Evolutionary conservation across 2,888 invertebrate genomes (phyloP).

Genomic region (Stictocephala bisonia): DNA sequence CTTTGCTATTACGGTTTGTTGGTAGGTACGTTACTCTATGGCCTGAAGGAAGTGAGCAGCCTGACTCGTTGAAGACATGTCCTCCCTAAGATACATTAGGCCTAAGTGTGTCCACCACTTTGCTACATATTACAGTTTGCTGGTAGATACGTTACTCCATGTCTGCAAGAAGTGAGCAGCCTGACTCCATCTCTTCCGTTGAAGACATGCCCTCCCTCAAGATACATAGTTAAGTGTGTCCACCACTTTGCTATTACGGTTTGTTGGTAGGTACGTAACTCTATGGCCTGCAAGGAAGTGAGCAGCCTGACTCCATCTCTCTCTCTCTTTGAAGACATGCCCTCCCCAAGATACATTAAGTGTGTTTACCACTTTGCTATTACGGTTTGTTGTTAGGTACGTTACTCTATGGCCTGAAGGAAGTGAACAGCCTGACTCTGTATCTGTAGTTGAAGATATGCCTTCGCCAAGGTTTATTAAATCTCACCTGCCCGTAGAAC

Average conservation of each 20-base stretch:
- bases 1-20: too few relatives aligned
- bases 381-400: constrained; percentile 3
- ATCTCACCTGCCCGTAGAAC: constrained; percentile 52
- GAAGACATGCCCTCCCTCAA: too few relatives aligned
- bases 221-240: too few relatives aligned
- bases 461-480: constrained; percentile 55
- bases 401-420: constrained; percentile 24
- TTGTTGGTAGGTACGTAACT: background rate
- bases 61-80: too few relatives aligned
- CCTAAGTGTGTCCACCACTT: too few relatives aligned
- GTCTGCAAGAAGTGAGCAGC: too few relatives aligned
- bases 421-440: constrained; percentile 20
- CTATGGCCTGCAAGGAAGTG: constrained; percentile 31
- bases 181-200: too few relatives aligned
- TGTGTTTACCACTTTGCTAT: background rate
- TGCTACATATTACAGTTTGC: too few relatives aligned
- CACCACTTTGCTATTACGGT: background rate
- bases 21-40: too few relatives aligned
- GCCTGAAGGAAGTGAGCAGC: too few relatives aligned
- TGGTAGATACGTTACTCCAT: too few relatives aligned
- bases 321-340: constrained; percentile 42
- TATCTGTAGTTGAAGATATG: constrained; percentile 41
- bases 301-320: constrained; percentile 14
- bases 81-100: too few relatives aligned
- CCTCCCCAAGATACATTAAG: constrained; percentile 55